Evolutionary conservation across 2,888 invertebrate genomes (phyloP), one percentile per base, ranked within the genome.

Genomic region (Slavum lentiscoides): DNA sequence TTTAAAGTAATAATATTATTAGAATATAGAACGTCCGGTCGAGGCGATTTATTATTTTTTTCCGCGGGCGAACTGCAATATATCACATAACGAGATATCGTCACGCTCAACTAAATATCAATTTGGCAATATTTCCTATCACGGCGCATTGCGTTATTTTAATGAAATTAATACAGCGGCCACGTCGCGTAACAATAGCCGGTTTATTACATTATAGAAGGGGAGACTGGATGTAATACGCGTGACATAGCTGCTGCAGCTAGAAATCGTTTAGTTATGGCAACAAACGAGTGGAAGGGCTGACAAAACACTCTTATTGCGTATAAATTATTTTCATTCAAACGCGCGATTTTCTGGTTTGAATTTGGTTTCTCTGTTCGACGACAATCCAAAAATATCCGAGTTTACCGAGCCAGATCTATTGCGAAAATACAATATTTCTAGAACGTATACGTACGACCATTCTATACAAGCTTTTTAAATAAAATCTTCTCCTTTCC

Each of bases 61-160:
- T 69, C 37, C 2, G 21, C 43, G 30, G 23, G n/a, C 7, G 2
- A 49, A 49, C 49, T 49, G 49, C 49, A 11, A 21, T 59, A 59
- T 59, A 59, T n/a, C 8, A 55, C n/a, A 77, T 61, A 69, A 69
- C 53, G 69, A 49, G 49, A 77, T 76, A 68, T 69, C 49, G 61
- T 62, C 62, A 77, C 69, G 69, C 77, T 77, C 61, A 69, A 77
- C 69, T 77, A 77, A 69, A 69, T 77, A 61, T 69, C n/a, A 59
- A 77, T 53, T 30, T 30, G 30, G 30, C 30, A 30, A 30, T 30
- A 30, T 30, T 58, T 77, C 17, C 53, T 49, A 77, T 69, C 43
- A 62, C 69, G 69, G 77, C 62, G 43, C 69, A 69, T 76, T 76
- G 76, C 68, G 69, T 69, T 69, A 69, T 77, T 74, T 77, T 77